These are phyloP conservation scores for Anser cygnoides DNA, from an alignment of 2,113 vertebrate genomes.

Conservation along the genomic window DNA sequence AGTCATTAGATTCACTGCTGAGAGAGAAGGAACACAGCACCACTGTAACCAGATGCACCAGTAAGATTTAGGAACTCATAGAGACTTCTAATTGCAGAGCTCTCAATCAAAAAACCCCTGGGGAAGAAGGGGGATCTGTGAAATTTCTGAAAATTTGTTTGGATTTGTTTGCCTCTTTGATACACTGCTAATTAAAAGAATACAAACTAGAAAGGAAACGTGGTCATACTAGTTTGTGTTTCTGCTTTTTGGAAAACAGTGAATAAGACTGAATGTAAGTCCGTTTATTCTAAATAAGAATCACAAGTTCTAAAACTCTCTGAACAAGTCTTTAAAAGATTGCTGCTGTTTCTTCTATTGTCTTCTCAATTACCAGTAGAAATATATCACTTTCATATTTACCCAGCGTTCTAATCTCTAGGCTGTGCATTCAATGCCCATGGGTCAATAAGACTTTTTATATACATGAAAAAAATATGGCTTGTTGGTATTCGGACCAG, in stretches of 20 bases:
- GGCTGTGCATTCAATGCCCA: not conserved
- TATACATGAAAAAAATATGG: fast-evolving
- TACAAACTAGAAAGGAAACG: not conserved
- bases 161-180: not conserved
- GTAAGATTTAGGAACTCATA: not conserved
- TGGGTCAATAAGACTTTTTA: not conserved
- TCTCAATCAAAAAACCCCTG: not conserved
- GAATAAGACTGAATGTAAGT: not conserved
- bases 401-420: not conserved
- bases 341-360: not conserved
- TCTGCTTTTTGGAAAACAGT: not conserved
- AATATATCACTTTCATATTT: not conserved
- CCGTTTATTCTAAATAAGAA: not conserved
- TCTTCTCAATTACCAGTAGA: not conserved
- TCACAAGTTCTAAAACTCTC: not conserved
- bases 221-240: not conserved
- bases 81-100: not conserved
- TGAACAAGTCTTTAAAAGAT: not conserved
- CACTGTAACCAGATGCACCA: not conserved
- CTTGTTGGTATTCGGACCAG: not conserved
- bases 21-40: not conserved
- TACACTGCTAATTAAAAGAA: not conserved
- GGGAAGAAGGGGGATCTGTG: not conserved
- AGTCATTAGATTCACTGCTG: not conserved
- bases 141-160: not conserved